Evolutionary conservation across 2,113 vertebrate genomes (phyloP).

Genomic region (Coptodon rendalli): DNA sequence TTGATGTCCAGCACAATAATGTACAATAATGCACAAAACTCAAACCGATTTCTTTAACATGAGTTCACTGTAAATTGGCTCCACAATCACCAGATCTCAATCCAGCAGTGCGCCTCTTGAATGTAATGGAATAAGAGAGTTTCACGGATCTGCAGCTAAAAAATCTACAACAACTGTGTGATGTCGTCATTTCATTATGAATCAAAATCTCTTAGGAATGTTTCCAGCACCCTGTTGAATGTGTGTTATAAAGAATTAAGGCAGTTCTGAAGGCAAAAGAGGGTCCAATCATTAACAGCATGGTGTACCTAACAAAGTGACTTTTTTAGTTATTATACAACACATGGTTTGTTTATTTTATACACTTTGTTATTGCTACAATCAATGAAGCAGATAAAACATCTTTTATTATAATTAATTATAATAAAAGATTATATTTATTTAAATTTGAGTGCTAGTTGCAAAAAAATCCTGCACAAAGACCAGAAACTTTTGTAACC

Average conservation of each 20-base stretch:
- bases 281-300: accelerated
- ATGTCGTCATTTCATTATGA: accelerated
- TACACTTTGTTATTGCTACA: not conserved
- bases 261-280: not conserved
- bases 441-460: not conserved
- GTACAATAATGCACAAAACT: not conserved
- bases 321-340: not conserved
- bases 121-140: not conserved
- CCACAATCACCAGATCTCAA: not conserved
- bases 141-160: not conserved
- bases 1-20: not conserved
- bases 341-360: not conserved
- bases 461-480: accelerated
- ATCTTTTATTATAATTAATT: accelerated
- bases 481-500: not conserved
- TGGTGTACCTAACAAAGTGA: not conserved
- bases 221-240: not conserved
- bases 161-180: not conserved
- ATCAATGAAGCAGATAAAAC: not conserved
- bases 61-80: not conserved
- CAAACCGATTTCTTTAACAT: not conserved
- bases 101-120: not conserved
- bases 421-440: not conserved
- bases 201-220: not conserved
- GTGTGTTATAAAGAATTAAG: not conserved